Base-by-base conservation (phyloP, 2,888 invertebrate species). In the Ectobius pallidus region DNA sequence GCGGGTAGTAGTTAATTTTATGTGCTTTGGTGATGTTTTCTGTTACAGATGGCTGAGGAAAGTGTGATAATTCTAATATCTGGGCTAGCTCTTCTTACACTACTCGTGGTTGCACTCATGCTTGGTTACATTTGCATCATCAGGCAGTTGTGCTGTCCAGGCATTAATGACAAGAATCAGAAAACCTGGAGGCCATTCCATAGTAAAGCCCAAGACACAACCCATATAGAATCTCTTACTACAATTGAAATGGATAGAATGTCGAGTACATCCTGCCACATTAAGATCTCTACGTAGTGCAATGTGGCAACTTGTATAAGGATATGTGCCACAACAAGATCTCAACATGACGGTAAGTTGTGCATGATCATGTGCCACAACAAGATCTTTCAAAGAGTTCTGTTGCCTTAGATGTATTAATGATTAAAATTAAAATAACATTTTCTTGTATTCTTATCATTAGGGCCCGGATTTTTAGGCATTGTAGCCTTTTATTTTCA, bases 381-480 rank as follows among this genome's bases (percentile, higher is more conserved):
- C n/a, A n/a, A n/a, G n/a, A n/a, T n/a, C n/a, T n/a, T 68, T 34
- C 44, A 3, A 30, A n/a, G 18, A 22, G 46, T 69, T 73, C 42
- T 27, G 63, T 73, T 63, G n/a, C 34, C 39, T 46, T 73, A 71
- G 20, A 44, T 68, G 1, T 9, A 71, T 77, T n/a, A n/a, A n/a
- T n/a, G n/a, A n/a, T n/a, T n/a, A n/a, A n/a, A n/a, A n/a, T n/a
- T n/a, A n/a, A n/a, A n/a, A n/a, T n/a, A n/a, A n/a, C n/a, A n/a
- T n/a, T n/a, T n/a, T n/a, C n/a, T n/a, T n/a, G n/a, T n/a, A n/a
- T n/a, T n/a, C n/a, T n/a, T n/a, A n/a, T n/a, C n/a, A n/a, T n/a
- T n/a, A n/a, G n/a, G n/a, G n/a, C n/a, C n/a, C n/a, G n/a, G n/a
- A n/a, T n/a, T n/a, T n/a, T n/a, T n/a, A n/a, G n/a, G n/a, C n/a